A percentile compares a stretch with the other conserved stretches of the same genome.
phyloP scores from a whole-genome alignment of 2,113 vertebrate genomes.

The Micromys minutus region DNA sequence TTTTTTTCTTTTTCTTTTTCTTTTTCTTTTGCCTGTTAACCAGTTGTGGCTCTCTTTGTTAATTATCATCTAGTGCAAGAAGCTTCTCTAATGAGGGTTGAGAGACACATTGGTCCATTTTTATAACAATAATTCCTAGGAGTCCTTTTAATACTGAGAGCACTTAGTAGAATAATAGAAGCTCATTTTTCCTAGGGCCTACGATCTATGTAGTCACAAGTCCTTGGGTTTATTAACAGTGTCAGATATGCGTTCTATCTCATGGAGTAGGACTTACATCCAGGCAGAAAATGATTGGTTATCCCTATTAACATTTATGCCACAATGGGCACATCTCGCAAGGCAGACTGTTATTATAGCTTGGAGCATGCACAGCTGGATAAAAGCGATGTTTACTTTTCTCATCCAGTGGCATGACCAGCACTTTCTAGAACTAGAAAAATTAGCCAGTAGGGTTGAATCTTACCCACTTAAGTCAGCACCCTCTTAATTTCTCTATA shows the following conservation, averaged over 20 bases:
- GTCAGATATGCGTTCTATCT: background rate
- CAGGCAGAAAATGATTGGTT: background rate
- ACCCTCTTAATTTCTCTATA: background rate
- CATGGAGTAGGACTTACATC: background rate
- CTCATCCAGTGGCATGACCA: background rate
- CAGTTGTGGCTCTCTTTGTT: background rate
- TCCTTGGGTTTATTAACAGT: background rate
- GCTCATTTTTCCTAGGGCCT: background rate
- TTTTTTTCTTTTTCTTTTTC: background rate
- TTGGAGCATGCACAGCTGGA: no score
- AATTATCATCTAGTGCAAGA: background rate
- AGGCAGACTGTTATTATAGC: background rate
- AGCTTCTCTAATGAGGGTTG: background rate
- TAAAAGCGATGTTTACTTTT: background rate
- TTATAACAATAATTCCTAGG: background rate
- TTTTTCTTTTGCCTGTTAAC: background rate
- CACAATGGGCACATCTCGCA: background rate
- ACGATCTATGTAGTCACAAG: background rate
- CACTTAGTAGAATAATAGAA: background rate
- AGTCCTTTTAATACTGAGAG: background rate
- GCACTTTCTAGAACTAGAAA: background rate
- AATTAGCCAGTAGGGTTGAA: background rate
- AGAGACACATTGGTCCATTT: background rate
- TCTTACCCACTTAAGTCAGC: background rate
- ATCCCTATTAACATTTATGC: background rate